Evolutionary conservation across 2,888 invertebrate species (phyloP).

Genomic region (Endomychus coccineus): DNA sequence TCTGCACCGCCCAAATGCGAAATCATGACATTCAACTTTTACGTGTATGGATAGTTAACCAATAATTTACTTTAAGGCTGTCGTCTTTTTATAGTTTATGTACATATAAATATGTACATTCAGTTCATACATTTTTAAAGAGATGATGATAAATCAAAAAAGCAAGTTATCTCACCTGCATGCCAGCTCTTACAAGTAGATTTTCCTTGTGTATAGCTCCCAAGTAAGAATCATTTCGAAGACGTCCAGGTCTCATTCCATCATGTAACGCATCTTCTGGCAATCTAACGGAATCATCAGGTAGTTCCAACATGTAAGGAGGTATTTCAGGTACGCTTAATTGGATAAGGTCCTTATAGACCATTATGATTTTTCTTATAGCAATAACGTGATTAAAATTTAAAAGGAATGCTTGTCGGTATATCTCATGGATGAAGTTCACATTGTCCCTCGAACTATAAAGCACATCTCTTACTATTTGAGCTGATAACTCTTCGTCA

Average conservation of each 20-base stretch:
- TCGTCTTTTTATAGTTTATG: too few relatives aligned
- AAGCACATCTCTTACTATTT: slow-evolving; percentile 79
- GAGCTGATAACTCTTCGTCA: slow-evolving; percentile 44
- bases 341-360: slow-evolving; percentile 95
- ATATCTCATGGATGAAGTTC: slow-evolving; percentile 90
- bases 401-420: slow-evolving; percentile 86
- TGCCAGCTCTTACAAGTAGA: slow-evolving; percentile 70
- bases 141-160: too few relatives aligned
- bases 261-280: slow-evolving; percentile 28
- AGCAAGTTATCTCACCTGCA: slow-evolving; percentile 56
- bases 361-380: slow-evolving; percentile 78
- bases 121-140: too few relatives aligned
- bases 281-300: slow-evolving; percentile 43
- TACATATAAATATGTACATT: too few relatives aligned
- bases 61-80: too few relatives aligned
- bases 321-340: slow-evolving; percentile 74
- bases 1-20: too few relatives aligned
- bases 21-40: too few relatives aligned
- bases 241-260: slow-evolving; percentile 42
- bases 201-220: slow-evolving; percentile 77
- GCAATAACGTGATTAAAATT: slow-evolving; percentile 81
- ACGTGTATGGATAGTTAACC: too few relatives aligned
- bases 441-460: slow-evolving; percentile 84
- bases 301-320: slow-evolving; percentile 67
- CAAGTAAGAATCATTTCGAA: slow-evolving; percentile 79